Evolutionary conservation across 2,113 vertebrate species (phyloP).

Genomic region (Oreochromis spilurus): DNA sequence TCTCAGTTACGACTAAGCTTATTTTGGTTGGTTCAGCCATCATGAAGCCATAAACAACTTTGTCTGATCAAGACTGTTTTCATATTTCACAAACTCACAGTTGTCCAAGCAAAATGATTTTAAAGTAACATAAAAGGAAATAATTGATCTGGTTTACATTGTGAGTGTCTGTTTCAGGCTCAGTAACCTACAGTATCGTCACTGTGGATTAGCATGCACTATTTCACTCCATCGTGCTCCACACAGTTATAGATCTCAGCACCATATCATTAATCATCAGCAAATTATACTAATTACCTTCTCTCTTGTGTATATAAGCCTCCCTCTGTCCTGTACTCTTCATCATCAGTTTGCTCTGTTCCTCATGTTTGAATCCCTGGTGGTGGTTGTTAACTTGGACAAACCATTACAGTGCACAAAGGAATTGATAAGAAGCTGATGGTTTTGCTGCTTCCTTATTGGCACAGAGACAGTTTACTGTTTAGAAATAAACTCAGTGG

Average conservation of each 20-base stretch:
- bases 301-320: slow-evolving; percentile 28
- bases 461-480: neutral
- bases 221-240: neutral
- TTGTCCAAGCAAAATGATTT: neutral
- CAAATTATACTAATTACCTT: slow-evolving; percentile 31
- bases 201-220: neutral
- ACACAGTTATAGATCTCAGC: slow-evolving; percentile 9
- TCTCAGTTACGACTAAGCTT: neutral
- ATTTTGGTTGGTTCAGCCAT: neutral
- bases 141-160: neutral
- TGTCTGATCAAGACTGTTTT: neutral
- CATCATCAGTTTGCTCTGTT: neutral
- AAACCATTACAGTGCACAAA: neutral
- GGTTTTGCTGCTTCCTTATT: neutral
- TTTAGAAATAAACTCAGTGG: neutral
- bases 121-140: neutral
- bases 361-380: slow-evolving; percentile 18
- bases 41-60: neutral
- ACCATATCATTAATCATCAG: slow-evolving; percentile 33
- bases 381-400: slow-evolving; percentile 32
- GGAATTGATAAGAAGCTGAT: slow-evolving; percentile 29
- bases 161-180: neutral
- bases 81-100: neutral
- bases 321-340: slow-evolving; percentile 13
- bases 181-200: neutral